Evolutionary conservation across 2,113 vertebrate species (phyloP).

Genomic region (Zingel zingel): DNA sequence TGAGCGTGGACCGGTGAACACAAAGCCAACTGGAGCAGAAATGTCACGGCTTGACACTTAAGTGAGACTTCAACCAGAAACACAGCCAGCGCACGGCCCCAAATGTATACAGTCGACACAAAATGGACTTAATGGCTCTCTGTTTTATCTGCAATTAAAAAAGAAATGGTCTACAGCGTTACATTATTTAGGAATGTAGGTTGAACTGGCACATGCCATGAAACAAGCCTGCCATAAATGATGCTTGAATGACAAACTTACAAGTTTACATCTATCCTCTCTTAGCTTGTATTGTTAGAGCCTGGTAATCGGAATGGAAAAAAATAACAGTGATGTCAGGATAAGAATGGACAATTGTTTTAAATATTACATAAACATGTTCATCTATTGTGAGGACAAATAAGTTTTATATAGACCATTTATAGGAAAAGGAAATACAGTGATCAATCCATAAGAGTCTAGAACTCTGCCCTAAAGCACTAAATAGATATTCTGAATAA

Average conservation of each 20-base stretch:
- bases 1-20: constrained; percentile 53
- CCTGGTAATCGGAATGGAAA: not conserved
- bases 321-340: not conserved
- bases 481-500: not conserved
- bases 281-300: constrained; percentile 15
- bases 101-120: constrained; percentile 23
- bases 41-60: constrained; percentile 49
- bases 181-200: constrained; percentile 43
- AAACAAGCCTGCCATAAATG: constrained; percentile 10
- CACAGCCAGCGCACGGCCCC: constrained; percentile 5
- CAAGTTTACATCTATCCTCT: not conserved
- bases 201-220: not conserved
- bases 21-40: constrained; percentile 79
- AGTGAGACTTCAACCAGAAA: constrained; percentile 46
- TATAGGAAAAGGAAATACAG: not conserved
- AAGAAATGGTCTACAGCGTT: constrained; percentile 15
- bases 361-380: not conserved
- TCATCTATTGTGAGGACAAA: not conserved
- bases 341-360: not conserved
- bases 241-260: constrained; percentile 8
- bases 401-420: not conserved
- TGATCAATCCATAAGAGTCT: not conserved
- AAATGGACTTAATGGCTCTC: constrained; percentile 38
- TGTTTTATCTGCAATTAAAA: constrained; percentile 48
- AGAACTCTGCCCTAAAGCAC: not conserved